These are phyloP conservation scores for Pocillopora verrucosa DNA, from an alignment of 64 coral and sea anemone species.

Conservation along the genomic window DNA sequence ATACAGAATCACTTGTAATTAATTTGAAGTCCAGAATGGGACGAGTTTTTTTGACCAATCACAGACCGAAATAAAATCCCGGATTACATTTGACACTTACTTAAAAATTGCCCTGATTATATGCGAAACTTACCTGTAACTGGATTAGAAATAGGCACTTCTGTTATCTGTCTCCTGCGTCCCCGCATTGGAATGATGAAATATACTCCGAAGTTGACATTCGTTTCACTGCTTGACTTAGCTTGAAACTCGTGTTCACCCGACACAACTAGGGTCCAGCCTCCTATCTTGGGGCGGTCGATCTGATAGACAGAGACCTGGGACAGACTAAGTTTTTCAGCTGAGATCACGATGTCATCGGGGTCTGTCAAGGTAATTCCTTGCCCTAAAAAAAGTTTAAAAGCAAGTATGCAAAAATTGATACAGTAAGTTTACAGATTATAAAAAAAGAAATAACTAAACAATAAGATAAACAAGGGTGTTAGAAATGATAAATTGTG, in stretches of 20 bases:
- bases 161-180: neutral
- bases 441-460: too few relatives aligned
- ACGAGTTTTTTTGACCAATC: too few relatives aligned
- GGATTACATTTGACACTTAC: too few relatives aligned
- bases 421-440: too few relatives aligned
- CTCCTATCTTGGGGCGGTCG: slow-evolving; percentile 39
- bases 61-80: too few relatives aligned
- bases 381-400: neutral
- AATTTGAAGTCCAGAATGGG: neutral
- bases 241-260: slow-evolving; percentile 58
- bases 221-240: slow-evolving; percentile 73
- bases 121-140: slow-evolving; percentile 42
- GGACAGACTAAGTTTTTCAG: slow-evolving; percentile 40
- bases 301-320: slow-evolving; percentile 53
- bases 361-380: slow-evolving; percentile 21
- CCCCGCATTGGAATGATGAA: slow-evolving; percentile 46
- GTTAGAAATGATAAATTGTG: too few relatives aligned
- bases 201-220: slow-evolving; percentile 84
- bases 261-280: slow-evolving; percentile 58
- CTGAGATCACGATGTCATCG: slow-evolving; percentile 7
- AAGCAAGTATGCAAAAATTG: too few relatives aligned
- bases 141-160: slow-evolving; percentile 57
- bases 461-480: too few relatives aligned
- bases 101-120: too few relatives aligned
- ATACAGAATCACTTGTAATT: neutral